Percentiles rank a stretch among this genome's conserved stretches.
These are phyloP conservation scores for Aurelia coerulea DNA, from an alignment of 30 jellyfish, hydroid and myxozoan species.

Conservation along the genomic window DNA sequence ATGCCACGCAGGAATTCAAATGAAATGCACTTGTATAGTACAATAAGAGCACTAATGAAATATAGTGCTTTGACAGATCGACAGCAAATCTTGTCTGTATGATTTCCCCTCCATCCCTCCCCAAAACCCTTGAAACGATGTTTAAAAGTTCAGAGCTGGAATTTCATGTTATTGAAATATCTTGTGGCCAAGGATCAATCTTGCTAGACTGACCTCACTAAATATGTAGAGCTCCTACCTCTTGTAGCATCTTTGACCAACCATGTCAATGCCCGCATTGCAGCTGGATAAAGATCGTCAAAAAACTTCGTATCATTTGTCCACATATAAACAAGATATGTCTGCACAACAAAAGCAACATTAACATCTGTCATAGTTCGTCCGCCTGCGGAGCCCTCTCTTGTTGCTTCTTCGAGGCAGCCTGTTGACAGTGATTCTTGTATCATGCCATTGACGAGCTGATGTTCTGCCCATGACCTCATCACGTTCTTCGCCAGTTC, in stretches of 20 bases:
- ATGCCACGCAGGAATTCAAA: too few relatives aligned
- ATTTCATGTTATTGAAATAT: too few relatives aligned
- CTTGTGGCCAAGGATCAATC: too few relatives aligned
- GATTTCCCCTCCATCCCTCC: too few relatives aligned
- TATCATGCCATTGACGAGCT: constrained; percentile 91
- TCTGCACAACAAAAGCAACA: constrained; percentile 94
- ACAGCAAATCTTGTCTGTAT: too few relatives aligned
- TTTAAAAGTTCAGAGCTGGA: too few relatives aligned
- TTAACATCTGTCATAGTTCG: constrained; percentile 97
- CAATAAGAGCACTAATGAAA: too few relatives aligned
- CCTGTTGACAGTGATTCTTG: constrained; percentile 97
- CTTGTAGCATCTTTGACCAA: constrained; percentile 84
- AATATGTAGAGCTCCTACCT: constrained; percentile 49
- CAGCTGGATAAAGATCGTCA: constrained; percentile 88
- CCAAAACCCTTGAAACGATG: too few relatives aligned
- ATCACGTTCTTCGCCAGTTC: constrained; percentile 95
- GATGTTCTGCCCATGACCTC: constrained; percentile 99
- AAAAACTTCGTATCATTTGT: constrained; percentile 94
- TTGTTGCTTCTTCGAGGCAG: constrained; percentile 92
- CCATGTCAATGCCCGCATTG: constrained; percentile 93
- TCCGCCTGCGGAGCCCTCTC: constrained; percentile 97
- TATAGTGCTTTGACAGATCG: too few relatives aligned
- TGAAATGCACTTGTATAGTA: too few relatives aligned
- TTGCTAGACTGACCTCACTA: too few relatives aligned
- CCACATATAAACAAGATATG: constrained; percentile 92